Base-by-base conservation (phyloP, 2,888 invertebrate genomes). In the Amphipyra tragopoginis region DNA sequence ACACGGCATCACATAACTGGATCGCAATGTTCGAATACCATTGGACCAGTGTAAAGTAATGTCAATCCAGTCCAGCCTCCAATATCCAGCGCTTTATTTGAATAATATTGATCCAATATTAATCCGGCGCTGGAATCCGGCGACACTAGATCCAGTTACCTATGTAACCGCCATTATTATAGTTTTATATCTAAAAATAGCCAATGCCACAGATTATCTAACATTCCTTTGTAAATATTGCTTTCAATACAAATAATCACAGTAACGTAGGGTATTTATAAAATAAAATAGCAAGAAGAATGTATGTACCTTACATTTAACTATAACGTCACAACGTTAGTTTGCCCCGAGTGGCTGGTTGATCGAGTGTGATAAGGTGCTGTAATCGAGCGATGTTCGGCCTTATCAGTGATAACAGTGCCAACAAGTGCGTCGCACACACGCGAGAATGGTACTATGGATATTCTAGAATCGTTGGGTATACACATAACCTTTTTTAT, bases 381-480 rank as follows among this genome's bases (percentile, higher is more conserved):
- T 85, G 86, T 89, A 89, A 94, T 93, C 93, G 83, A 89, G 87
- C 90, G 86, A 93, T 93, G 93, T 92, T 87, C 84, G 78, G 86
- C 75, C 83, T 93, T 93, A 94, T 94, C 93, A 90, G 85, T 88
- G 93, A 94, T 93, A 93, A 90, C 85, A 82, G 72, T 74, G 88
- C 89, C 88, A 91, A 91, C 90, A 92, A 90, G 88, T 92, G 89
- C 86, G 72, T 77, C 39, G 65, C 65, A 65, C 84, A 84, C 78
- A 87, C 86, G 77, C 83, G 79, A 65, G 78, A 83, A 72, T 92
- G 90, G 91, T 82, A 79, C 69, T 76, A 80, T 70, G 84, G 83
- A 71, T 86, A 78, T 86, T 87, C 87, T 80, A 88, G 86, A 86
- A 85, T 21, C 21, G 21, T 85, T 68, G 88, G 90, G 93, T 92